Evolutionary conservation across 2,113 vertebrate species (phyloP).

Genomic region (Bos indicus): DNA sequence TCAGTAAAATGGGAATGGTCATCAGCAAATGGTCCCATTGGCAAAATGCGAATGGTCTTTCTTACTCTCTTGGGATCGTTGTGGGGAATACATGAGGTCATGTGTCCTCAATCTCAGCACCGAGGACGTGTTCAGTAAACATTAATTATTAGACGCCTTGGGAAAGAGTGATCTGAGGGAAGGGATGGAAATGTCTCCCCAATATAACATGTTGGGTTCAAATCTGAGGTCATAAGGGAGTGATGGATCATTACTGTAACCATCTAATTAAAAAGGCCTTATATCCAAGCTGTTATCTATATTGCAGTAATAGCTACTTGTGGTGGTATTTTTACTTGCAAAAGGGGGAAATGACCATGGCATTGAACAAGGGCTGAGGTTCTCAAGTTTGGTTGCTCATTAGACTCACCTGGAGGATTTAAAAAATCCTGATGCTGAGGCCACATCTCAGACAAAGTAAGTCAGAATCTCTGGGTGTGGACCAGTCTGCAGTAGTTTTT

Average conservation of each 20-base stretch:
- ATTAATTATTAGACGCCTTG: background rate
- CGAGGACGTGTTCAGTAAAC: background rate
- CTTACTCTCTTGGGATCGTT: background rate
- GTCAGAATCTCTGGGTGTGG: background rate
- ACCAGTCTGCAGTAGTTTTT: background rate
- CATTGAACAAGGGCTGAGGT: background rate
- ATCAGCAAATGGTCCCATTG: background rate
- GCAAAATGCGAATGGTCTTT: background rate
- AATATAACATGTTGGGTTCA: background rate
- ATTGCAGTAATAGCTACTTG: background rate
- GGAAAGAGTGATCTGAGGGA: background rate
- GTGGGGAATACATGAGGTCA: background rate
- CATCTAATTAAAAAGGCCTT: background rate
- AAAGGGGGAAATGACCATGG: background rate
- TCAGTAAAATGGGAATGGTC: background rate
- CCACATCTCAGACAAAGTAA: background rate
- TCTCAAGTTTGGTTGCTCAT: background rate
- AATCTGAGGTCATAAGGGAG: background rate
- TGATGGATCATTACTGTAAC: background rate
- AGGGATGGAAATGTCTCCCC: background rate
- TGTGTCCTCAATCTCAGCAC: background rate
- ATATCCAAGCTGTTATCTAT: background rate
- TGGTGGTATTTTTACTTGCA: background rate
- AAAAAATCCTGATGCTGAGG: background rate
- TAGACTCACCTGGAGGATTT: background rate